Base-by-base conservation (phyloP, 2,888 invertebrate species). In the Papilio elwesi region DNA sequence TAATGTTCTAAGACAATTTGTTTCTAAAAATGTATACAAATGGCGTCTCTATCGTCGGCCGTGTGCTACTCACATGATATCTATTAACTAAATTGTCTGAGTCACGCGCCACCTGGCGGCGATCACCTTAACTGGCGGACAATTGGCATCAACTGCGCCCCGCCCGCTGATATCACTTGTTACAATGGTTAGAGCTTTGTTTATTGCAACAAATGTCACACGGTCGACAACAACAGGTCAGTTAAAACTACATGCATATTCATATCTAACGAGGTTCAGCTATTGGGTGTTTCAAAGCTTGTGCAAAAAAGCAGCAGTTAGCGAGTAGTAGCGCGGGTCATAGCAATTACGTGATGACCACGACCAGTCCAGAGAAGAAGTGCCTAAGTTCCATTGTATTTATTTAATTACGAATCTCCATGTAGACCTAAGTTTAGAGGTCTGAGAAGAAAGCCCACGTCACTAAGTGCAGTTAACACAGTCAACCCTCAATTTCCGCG, bases 51-150 rank as follows among this genome's bases (percentile, higher is more conserved):
- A 82, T 64, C 11, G 49, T 11, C 0, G 38, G 48, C 63, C 48
- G n/a, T 75, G 65, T 59, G 72, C 63, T n/a, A 64, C 76, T 68
- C 77, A 78, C 79, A 78, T 82, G 80, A 78, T 77, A 69, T 78
- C 81, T 81, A 88, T 89, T 85, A 87, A 85, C 82, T 84, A 86
- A 88, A 89, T 87, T 85, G 87, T 78, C 76, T 75, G 88, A 89
- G 83, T 89, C 88, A 89, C 79, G 75, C 83, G 85, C 87, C 90
- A 90, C 90, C 90, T 90, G 89, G 88, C 83, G 86, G 81, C 84
- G 85, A 86, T 85, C 88, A 88, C 87, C 88, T 85, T 77, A 77
- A 80, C 79, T 78, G 70, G 67, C 62, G 53, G 57, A 77, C 79
- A 80, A 79, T 81, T 81, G 78, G 67, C 52, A 57, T 43, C 15